Conservation (phyloP, 2,888 invertebrate genomes). For the Patella caerulea region DNA sequence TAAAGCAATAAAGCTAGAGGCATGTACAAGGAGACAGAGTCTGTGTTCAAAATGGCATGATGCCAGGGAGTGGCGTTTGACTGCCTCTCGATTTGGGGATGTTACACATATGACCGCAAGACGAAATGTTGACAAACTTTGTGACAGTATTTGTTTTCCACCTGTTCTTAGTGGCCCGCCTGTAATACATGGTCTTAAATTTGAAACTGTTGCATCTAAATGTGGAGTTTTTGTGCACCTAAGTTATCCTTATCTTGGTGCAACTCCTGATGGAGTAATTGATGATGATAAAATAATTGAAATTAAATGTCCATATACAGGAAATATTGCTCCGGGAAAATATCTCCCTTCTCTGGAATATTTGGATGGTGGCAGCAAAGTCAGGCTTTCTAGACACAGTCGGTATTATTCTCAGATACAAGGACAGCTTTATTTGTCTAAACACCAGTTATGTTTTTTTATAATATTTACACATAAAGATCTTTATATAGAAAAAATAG, state of each 20-base stretch:
- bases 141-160: not conserved
- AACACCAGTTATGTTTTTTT: no score
- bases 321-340: conserved; percentile 19
- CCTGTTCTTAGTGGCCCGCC: conserved; percentile 13
- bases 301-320: conserved; percentile 32
- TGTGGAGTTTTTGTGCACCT: no score
- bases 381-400: conserved; percentile 22
- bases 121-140: not conserved
- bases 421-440: conserved; percentile 33
- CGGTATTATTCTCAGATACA: conserved; percentile 38
- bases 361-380: not conserved
- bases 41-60: no score
- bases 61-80: not conserved
- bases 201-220: conserved; percentile 26
- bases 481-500: no score
- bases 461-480: no score
- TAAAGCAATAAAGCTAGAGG: no score
- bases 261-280: conserved; percentile 36
- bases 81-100: not conserved
- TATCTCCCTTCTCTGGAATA: conserved; percentile 6
- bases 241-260: not conserved
- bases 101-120: not conserved
- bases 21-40: no score
- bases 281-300: conserved; percentile 27
- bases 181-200: conserved; percentile 35